Evolutionary conservation across 2,888 invertebrate genomes (phyloP), one percentile per base, ranked within the genome.

Genomic region (Drosophila neonasuta): DNA sequence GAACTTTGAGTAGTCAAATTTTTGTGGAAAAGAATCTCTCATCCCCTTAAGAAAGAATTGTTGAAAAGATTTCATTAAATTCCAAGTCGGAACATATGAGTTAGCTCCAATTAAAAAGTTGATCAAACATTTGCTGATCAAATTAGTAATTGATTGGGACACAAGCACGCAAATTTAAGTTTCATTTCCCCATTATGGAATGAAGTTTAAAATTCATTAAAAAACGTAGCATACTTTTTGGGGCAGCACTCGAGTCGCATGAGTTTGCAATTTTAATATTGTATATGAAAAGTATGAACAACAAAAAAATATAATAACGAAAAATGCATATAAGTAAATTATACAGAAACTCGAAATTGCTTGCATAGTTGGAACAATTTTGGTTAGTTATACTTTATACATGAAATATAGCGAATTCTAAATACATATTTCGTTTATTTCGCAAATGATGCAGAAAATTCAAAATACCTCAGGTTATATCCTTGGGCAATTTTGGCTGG

Each of bases 211-310:
- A 7, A 55, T 11, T 3, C 1, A 36, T 29, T 6, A 5, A 42
- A 62, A 62, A 41, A 1, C 6, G 8, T 74, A 55, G 70, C 74
- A 74, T 55, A 69, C 36, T 54, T 74, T 74, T 62, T 29, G 29
- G 71, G 36, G 45, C 44, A 24, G n/a, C 20, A n/a, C 8, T 8
- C 3, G 50, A 13, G 39, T 13, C 13, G 39, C 34, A 36, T 11
- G n/a, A 36, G 36, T 1, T 41, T 15, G 10, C 9, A 6, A 20
- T 32, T 20, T 42, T 17, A 17, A n/a, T 20, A 41, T 32, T 32
- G 10, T 8, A 32, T 8, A 8, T 10, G 1, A 32, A 32, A 32
- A 10, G 9, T 32, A 32, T 10, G 3, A 41, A 15, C 15, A 15
- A 41, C 1, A 8, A 2, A 13, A 41, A 41, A 15, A 41, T 15